Evolutionary conservation across 2,113 vertebrate species (phyloP).

Genomic region (Archocentrus centrarchus): DNA sequence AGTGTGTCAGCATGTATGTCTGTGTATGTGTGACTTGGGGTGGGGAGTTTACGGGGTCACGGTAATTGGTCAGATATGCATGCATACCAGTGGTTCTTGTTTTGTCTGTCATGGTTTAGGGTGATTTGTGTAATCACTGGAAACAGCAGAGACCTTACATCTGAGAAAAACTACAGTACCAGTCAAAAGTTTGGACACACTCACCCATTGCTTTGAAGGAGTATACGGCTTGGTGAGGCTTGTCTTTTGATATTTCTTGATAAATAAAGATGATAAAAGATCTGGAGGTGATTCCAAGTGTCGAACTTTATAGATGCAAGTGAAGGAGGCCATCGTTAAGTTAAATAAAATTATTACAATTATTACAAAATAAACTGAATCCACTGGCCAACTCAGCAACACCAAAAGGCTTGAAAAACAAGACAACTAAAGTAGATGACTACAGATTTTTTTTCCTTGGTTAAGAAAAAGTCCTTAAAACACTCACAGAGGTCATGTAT

Average conservation of each 20-base stretch:
- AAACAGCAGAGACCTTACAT: constrained; percentile 35
- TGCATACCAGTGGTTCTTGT: constrained; percentile 67
- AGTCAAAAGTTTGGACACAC: no score
- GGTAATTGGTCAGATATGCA: constrained; percentile 67
- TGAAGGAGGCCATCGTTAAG: neutral
- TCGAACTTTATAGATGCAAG: neutral
- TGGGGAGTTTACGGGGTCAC: constrained; percentile 65
- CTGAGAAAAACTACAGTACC: constrained; percentile 9
- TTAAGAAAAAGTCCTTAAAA: neutral
- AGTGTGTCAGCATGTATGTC: constrained; percentile 57
- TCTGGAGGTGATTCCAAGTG: neutral
- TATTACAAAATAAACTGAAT: no score
- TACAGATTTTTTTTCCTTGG: neutral
- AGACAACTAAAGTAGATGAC: neutral
- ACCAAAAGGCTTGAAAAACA: no score
- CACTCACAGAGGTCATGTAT: neutral
- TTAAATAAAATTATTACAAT: neutral
- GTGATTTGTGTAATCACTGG: constrained; percentile 24
- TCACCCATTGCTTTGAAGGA: no score
- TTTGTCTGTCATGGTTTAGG: constrained; percentile 49
- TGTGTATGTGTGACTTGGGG: constrained; percentile 54
- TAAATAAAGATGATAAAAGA: neutral
- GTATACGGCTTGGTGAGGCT: no score
- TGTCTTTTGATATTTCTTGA: neutral
- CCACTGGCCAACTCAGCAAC: neutral